These are phyloP conservation scores for Thalpophila matura DNA, from an alignment of 2,888 invertebrate species.

Conservation along the genomic window DNA sequence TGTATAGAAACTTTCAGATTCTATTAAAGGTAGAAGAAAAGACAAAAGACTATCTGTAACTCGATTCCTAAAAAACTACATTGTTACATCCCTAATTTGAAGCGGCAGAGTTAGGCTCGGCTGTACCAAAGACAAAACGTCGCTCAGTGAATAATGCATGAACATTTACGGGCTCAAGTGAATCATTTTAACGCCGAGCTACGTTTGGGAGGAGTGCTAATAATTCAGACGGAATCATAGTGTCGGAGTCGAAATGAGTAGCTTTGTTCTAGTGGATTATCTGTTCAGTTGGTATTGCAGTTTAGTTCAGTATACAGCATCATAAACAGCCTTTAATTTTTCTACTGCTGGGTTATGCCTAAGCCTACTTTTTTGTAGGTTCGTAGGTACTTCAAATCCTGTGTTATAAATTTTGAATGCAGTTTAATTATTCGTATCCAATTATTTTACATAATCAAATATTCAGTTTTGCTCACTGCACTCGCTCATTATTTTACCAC, in stretches of 20 bases:
- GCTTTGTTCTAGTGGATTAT: background rate
- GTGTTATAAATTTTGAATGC: too few relatives aligned
- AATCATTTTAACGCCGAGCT: constrained; percentile 68
- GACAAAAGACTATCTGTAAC: background rate
- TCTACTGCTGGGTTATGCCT: too few relatives aligned
- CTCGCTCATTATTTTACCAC: constrained; percentile 2
- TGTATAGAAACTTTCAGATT: too few relatives aligned
- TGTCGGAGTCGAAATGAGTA: constrained; percentile 11
- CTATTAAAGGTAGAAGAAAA: too few relatives aligned
- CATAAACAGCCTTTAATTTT: too few relatives aligned
- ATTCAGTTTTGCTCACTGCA: constrained; percentile 8
- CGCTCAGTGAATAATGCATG: constrained; percentile 73
- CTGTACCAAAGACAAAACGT: constrained; percentile 61
- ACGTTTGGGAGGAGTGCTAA: constrained; percentile 23
- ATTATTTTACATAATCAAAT: constrained; percentile 13
- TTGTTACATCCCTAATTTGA: constrained; percentile 16
- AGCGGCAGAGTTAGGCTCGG: constrained; percentile 2
- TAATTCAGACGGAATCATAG: constrained; percentile 45
- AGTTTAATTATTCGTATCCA: constrained; percentile 20
- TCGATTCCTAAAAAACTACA: background rate
- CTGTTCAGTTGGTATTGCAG: background rate
- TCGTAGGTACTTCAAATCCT: too few relatives aligned
- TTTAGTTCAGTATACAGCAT: background rate
- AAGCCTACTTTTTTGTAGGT: too few relatives aligned
- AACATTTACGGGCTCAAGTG: constrained; percentile 63